Evolutionary conservation across 2,797 vertebrate species (phyloP), one percentile per base, ranked within the genome.

Genomic region (Picus viridis): DNA sequence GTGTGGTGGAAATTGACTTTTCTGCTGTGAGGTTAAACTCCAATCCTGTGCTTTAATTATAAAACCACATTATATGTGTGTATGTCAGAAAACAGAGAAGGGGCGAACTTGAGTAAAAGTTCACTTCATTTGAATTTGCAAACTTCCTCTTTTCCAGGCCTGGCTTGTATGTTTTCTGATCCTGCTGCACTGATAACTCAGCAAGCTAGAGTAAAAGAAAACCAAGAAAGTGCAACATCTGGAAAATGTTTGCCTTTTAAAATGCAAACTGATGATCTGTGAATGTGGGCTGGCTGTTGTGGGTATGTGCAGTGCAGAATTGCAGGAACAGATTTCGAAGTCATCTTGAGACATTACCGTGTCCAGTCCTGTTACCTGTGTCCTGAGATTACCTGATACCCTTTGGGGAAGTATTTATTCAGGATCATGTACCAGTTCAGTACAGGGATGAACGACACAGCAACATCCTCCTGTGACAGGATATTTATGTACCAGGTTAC

Each of bases 161-260:
- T 72, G 34, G 6, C 30, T 76, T 45, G 9, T 58, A 27, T 86
- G 8, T 45, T 51, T 87, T 64, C 32, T 80, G 65, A 24, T 68
- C 26, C 14, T 83, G 14, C 53, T 71, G 27, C 26, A 13, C 8
- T 10, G 56, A 0, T 71, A 43, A 23, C 56, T 83, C 0, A 0
- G 30, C 34, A 64, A 61, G n/a, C 26, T 76, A 47, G n/a, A 20
- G 6, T 54, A 43, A 67, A 68, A 61, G 56, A 53, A 71, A 85
- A 64, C 9, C 15, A 56, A 41, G 27, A 0, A 0, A 83, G 59
- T 75, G 34, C 8, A 3, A 1, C 0, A 0, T 43, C 16, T 58
- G 62, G 20, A 2, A 73, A 39, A 24, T 7, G 3, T 57, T 58
- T 53, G n/a, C 30, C 7, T 82, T 82, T 77, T 74, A 47, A 65